phyloP scores from a whole-genome alignment of 2,797 vertebrate genomes.

The Semaprochilodus insignis region DNA sequence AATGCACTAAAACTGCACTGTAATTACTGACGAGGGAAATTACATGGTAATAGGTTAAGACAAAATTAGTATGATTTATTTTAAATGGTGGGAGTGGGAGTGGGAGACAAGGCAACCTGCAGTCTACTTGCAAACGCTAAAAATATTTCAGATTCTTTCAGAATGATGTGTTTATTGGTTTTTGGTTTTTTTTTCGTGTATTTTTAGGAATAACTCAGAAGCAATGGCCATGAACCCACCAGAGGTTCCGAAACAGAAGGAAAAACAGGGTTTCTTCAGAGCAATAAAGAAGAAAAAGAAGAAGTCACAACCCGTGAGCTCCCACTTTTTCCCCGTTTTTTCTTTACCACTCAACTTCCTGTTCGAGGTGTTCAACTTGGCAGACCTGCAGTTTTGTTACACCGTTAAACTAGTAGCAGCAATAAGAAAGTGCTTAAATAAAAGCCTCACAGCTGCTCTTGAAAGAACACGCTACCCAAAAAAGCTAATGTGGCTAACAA shows the following conservation, averaged over 20 bases:
- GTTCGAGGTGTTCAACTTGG: neutral
- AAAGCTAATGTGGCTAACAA: neutral
- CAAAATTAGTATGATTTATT: neutral
- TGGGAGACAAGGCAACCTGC: neutral
- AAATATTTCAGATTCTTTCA: neutral
- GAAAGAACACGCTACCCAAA: neutral
- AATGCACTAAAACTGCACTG: neutral
- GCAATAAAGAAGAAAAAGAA: slow-evolving; percentile 99
- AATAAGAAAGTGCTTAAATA: neutral
- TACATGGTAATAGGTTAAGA: neutral
- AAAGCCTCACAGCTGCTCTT: slow-evolving; percentile 2
- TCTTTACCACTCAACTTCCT: neutral
- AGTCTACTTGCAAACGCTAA: neutral
- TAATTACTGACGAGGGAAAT: neutral
- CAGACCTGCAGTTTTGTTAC: neutral
- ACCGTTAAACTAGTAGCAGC: neutral
- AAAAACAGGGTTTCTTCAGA: slow-evolving; percentile 98
- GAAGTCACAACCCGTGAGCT: slow-evolving; percentile 96
- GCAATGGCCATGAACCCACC: slow-evolving; percentile 91
- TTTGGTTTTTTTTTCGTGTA: neutral
- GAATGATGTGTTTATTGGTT: neutral
- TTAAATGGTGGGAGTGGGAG: neutral
- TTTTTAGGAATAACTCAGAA: slow-evolving; percentile 89
- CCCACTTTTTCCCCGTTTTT: neutral
- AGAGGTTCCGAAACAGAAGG: slow-evolving; percentile 95